Percentiles rank a stretch among this genome's conserved stretches.
Evolutionary conservation across 2,888 invertebrate species (phyloP).

Genomic region (Callyntrura guangdongensis): DNA sequence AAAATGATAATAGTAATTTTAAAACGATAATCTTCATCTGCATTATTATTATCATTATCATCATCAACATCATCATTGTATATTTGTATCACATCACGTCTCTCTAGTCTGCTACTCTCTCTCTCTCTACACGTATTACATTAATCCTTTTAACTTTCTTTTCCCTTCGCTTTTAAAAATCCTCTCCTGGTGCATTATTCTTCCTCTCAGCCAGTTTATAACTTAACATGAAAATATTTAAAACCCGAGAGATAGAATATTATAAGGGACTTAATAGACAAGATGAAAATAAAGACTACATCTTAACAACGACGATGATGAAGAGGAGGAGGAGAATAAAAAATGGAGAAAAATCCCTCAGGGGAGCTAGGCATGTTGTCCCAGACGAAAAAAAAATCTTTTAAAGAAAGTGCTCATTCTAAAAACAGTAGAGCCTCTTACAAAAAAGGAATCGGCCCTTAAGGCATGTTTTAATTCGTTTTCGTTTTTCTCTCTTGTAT

Average conservation of each 20-base stretch:
- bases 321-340: no score
- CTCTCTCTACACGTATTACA: no score
- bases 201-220: neutral
- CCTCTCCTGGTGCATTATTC: neutral
- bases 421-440: neutral
- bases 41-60: neutral
- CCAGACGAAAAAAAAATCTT: neutral
- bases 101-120: neutral
- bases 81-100: neutral
- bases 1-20: conserved; percentile 40
- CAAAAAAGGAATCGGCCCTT: conserved; percentile 36
- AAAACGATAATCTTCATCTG: conserved; percentile 16
- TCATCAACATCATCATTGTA: conserved; percentile 3
- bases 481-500: conserved; percentile 1
- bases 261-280: no score
- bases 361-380: conserved; percentile 28
- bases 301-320: neutral
- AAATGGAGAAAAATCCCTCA: conserved; percentile 16
- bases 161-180: neutral
- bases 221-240: conserved; percentile 26
- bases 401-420: neutral
- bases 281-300: no score
- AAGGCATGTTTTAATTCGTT: conserved; percentile 71
- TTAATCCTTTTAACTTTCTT: conserved; percentile 28
- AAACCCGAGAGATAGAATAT: conserved; percentile 9